Base-by-base conservation (phyloP, 2,113 vertebrate species). In the Lophura nycthemera region DNA sequence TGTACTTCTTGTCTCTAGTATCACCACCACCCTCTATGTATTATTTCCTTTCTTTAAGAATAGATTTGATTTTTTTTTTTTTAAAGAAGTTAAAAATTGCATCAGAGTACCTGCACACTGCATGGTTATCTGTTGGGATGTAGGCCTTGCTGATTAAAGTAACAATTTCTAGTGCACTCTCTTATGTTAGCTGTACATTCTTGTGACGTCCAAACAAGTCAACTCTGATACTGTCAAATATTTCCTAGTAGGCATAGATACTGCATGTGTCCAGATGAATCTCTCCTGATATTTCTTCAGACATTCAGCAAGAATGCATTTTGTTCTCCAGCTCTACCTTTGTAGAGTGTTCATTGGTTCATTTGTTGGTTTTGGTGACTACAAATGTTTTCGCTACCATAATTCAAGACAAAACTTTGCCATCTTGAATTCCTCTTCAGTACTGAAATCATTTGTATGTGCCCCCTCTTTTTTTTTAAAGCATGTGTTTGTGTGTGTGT, bases 401-500 rank as follows among this genome's bases (percentile, higher is more conserved):
- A 90, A 32, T 9, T 30, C 45, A 12, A 6, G 78, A n/a, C 52
- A 57, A 3, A 3, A 29, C 63, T 64, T 74, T 20, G 19, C 42
- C 0, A 30, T 78, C 32, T 71, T 30, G 30, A 43, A 65, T 57
- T 66, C 18, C 18, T 50, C 48, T 57, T 32, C 42, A 66, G 29
- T 56, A 24, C 29, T 52, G 22, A 42, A 56, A 40, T 66, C 34
- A 21, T 22, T 40, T 30, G 10, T 15, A 42, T 36, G 36, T 48
- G 13, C 6, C 6, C 3, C 5, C 7, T 19, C 43, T 61, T 36
- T n/a, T 34, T 34, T 36, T 64, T 45, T 25, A 40, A 29, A 30
- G 0, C 15, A 13, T 45, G 0, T 10, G 7, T 47, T 5, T 15
- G 2, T 42, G 5, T 34, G 13, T 34, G 13, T 54, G 14, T 13